Evolutionary conservation across 2,888 invertebrate genomes (phyloP), one percentile per base, ranked within the genome.

Genomic region (Chrysolina haemoptera): DNA sequence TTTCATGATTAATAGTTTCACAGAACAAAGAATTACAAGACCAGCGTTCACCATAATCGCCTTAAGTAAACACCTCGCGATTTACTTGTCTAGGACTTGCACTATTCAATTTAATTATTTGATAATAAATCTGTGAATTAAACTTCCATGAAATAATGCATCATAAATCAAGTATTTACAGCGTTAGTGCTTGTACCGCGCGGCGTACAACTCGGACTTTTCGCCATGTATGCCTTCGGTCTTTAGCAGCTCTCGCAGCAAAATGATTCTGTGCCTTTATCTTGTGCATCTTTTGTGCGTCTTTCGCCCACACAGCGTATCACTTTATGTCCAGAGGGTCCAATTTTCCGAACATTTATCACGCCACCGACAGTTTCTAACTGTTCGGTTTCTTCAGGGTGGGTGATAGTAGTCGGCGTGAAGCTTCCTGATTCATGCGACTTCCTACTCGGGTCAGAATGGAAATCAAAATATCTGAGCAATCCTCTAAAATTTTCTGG

Each of bases 51-150:
- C 59, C 6, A 59, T 35, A 59, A 69, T 69, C 46, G 69, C 69
- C 69, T 69, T 48, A 48, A 69, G 69, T 69, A 62, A 69, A 62
- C 48, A 48, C 14, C 20, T 59, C 48, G 68, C 68, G 59, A 43
- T 62, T 62, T 62, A 35, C 50, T 53, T 48, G 66, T 66, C 66
- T 40, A 46, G 27, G 66, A 50, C 48, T 66, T 11, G 46, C 43
- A 16, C 48, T 62, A 69, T 69, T 69, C 69, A 63, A 69, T 69
- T 69, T 62, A 69, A 69, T 69, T 62, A 69, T 69, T 69, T 40
- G 16, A 50, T 69, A 69, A 69, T 69, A 62, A 62, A 69, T 63
- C 69, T 48, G 59, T 63, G 62, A 69, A 69, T 62, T 62, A 35
- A 69, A 69, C 59, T 48, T 69, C 48, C 69, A 62, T 69, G 14